Conservation (phyloP, 2,113 vertebrate species). For the Oriolus oriolus region DNA sequence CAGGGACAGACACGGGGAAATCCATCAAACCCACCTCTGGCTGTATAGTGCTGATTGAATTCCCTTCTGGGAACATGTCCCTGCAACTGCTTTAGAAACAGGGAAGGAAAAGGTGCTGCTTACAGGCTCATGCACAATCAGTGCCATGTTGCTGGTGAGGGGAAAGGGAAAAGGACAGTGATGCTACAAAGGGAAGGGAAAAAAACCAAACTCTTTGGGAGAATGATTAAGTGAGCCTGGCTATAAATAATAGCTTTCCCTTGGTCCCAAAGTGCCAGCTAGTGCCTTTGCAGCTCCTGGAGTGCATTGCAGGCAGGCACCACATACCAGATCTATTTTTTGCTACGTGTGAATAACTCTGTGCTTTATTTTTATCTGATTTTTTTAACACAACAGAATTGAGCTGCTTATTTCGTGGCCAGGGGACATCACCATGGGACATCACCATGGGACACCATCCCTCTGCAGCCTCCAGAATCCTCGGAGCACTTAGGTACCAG, state of each 20-base stretch:
- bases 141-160: fast-evolving
- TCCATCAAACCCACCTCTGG: background rate
- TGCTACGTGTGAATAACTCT: background rate
- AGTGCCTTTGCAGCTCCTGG: background rate
- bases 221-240: background rate
- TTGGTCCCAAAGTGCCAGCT: background rate
- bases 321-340: conserved; percentile 27
- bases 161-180: background rate
- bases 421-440: background rate
- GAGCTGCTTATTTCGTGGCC: background rate
- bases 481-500: fast-evolving
- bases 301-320: background rate
- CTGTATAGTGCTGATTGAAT: background rate
- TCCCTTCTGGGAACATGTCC: fast-evolving
- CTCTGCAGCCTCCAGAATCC: background rate
- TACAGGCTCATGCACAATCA: background rate
- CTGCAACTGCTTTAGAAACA: background rate
- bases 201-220: background rate
- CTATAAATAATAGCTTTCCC: conserved; percentile 16
- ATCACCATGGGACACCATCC: background rate
- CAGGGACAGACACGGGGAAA: background rate
- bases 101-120: background rate
- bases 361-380: background rate
- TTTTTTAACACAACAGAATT: background rate
- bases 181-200: background rate